A percentile compares a stretch with the other conserved stretches of the same genome.
phyloP scores from a whole-genome alignment of 2,113 vertebrate genomes.

The Saimiri boliviensis region DNA sequence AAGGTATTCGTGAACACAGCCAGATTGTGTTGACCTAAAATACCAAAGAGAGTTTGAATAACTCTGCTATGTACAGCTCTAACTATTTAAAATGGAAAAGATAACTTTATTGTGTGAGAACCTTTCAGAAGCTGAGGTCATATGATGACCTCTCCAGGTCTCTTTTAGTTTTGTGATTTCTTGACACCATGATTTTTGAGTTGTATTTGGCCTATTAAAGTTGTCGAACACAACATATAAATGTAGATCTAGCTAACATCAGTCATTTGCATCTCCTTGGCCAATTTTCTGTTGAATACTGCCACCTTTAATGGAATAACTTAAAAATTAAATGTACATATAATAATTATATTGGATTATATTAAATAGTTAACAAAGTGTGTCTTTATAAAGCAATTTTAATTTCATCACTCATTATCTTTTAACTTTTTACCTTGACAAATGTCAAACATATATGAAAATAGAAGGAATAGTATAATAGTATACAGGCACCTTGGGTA shows the following conservation, averaged over 20 bases:
- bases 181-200: background rate
- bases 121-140: background rate
- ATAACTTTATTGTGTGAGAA: background rate
- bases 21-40: background rate
- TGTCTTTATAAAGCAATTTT: constrained; percentile 1
- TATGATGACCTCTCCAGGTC: background rate
- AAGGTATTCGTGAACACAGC: background rate
- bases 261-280: background rate
- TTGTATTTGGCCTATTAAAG: background rate
- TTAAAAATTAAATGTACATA: background rate
- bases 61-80: background rate
- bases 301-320: background rate
- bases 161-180: background rate
- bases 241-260: background rate
- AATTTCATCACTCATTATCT: background rate
- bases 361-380: background rate
- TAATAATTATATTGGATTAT: background rate
- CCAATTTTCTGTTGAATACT: background rate
- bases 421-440: background rate
- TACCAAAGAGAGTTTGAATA: background rate
- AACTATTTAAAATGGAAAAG: constrained; percentile 47
- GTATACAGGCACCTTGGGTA: background rate
- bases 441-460: background rate
- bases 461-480: background rate
- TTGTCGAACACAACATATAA: background rate